Conservation (phyloP, 2,888 invertebrate genomes). For the Scaptomyza tumidula region DNA sequence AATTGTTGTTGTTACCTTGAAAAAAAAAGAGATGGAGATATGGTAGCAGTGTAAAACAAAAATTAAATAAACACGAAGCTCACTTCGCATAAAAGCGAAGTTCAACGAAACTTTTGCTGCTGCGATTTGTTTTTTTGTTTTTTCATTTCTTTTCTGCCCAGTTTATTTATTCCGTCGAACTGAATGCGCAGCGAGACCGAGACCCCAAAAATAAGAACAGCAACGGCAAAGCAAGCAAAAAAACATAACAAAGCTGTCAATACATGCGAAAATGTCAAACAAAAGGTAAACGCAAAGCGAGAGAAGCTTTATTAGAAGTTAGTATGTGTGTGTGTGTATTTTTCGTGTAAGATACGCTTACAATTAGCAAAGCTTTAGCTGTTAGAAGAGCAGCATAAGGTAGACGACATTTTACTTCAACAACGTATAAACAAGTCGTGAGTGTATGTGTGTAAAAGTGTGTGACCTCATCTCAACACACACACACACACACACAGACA, state of each 20-base stretch:
- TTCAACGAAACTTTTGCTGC: conserved; percentile 63
- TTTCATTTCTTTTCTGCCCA: conserved; percentile 16
- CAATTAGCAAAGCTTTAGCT: conserved; percentile 62
- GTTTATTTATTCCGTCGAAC: conserved; percentile 53
- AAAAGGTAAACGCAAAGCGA: conserved; percentile 56
- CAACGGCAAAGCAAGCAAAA: conserved; percentile 6
- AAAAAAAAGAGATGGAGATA: conserved; percentile 1
- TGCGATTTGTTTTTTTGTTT: conserved; percentile 32
- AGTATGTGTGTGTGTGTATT: conserved; percentile 28
- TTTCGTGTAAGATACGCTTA: conserved; percentile 57
- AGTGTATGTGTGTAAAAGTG: conserved; percentile 22
- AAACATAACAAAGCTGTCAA: conserved; percentile 37
- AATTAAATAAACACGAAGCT: conserved; percentile 6
- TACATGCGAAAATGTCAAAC: conserved; percentile 61
- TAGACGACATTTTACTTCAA: conserved; percentile 66
- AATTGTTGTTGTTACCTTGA: conserved; percentile 1
- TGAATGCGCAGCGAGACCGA: conserved; percentile 28
- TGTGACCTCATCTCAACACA: conserved; percentile 64
- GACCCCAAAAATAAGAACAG: conserved; percentile 57
- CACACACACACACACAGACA: conserved; percentile 4
- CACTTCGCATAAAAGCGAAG: conserved; percentile 48
- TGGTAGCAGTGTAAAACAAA: no score
- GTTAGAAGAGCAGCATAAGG: conserved; percentile 49
- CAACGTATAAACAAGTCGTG: conserved; percentile 23
- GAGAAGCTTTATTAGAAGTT: conserved; percentile 13